Evolutionary conservation across 2,797 vertebrate species (phyloP), one percentile per base, ranked within the genome.

Genomic region (Acanthornis magna): DNA sequence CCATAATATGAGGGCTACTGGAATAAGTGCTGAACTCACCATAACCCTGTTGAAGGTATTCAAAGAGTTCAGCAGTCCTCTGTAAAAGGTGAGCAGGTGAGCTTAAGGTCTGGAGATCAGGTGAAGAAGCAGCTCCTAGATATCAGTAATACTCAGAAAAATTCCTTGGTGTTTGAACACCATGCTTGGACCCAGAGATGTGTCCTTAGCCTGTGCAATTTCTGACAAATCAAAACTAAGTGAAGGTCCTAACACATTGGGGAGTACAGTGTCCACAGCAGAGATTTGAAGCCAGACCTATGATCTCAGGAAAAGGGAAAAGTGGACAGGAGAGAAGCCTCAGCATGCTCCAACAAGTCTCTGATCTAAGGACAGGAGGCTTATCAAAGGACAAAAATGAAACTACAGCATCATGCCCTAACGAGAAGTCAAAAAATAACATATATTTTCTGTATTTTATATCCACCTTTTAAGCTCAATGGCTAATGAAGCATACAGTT

Each of bases 51-150:
- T 74, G 30, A 82, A 73, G 20, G 3, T 55, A 45, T 42, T 57
- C 27, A 74, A 50, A 63, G 34, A 61, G 32, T 17, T 80, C n/a
- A 65, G 10, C 15, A 74, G 10, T 22, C 3, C 13, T 62, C 23
- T 0, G 0, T 55, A 55, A 53, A 76, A 62, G 10, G 7, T 32
- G 9, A 29, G 10, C 15, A 66, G 75, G 14, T 0, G 1, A 79
- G 25, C 51, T 25, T 34, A n/a, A 32, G 3, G 18, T 57, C 32
- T 5, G 7, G 32, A 27, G 15, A 55, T 70, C 25, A 26, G 32
- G 16, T 84, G 38, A 70, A 66, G 19, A 74, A 77, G 9, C 50
- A 15, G 40, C 16, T 82, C 50, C 13, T 48, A 82, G 40, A 57
- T 29, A 67, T 9, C 36, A 48, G 13, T 16, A 65, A 45, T 0